Evolutionary conservation across 2,888 invertebrate genomes (phyloP).

Genomic region (Chydorus sphaericus): DNA sequence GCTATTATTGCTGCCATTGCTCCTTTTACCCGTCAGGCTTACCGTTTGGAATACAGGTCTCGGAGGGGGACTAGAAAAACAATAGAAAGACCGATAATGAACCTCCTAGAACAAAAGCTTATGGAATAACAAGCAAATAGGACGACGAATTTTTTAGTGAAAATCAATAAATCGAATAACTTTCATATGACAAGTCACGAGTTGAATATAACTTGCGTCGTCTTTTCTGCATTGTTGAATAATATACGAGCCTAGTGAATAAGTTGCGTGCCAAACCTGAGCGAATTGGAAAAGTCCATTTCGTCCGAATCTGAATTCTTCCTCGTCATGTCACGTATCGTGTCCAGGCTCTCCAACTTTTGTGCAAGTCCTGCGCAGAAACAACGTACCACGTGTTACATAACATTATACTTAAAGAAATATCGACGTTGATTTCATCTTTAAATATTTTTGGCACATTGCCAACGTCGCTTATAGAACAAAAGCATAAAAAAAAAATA

Average conservation of each 20-base stretch:
- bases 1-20: not conserved
- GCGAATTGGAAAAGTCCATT: slow-evolving; percentile 34
- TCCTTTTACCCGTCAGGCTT: slow-evolving; percentile 30
- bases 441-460: too few species aligned
- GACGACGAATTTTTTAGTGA: too few species aligned
- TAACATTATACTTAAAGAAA: too few species aligned
- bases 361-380: slow-evolving; percentile 58
- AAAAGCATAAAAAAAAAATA: too few species aligned
- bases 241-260: not conserved
- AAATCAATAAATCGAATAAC: slow-evolving; percentile 15
- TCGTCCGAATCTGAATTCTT: slow-evolving; percentile 50
- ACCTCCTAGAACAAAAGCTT: too few species aligned
- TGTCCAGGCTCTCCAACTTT: slow-evolving; percentile 64
- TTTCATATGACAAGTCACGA: not conserved
- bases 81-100: too few species aligned
- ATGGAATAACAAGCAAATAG: too few species aligned
- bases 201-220: not conserved
- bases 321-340: slow-evolving; percentile 51
- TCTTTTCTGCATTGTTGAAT: not conserved
- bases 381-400: not conserved
- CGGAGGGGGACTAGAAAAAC: slow-evolving; percentile 50
- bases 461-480: too few species aligned
- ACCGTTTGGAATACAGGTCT: slow-evolving; percentile 66
- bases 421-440: too few species aligned
- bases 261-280: not conserved